These are phyloP conservation scores for Ctenopoma multispine DNA, from an alignment of 2,797 vertebrate species.

Conservation along the genomic window DNA sequence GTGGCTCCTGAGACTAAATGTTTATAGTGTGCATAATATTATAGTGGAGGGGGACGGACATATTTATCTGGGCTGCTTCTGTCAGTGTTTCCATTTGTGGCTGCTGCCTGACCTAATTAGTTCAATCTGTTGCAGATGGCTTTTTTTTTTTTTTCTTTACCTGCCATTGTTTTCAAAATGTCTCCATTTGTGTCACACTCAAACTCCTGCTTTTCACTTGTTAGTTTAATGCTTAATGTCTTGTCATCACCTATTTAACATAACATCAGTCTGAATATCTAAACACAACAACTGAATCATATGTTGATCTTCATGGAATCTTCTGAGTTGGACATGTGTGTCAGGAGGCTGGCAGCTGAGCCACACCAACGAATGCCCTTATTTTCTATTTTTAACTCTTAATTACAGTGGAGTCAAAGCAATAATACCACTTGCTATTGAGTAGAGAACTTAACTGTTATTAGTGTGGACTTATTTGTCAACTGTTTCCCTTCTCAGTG, in stretches of 20 bases:
- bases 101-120: slow-evolving; percentile 51
- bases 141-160: slow-evolving; percentile 35
- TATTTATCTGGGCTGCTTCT: slow-evolving; percentile 47
- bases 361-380: slow-evolving; percentile 70
- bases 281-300: slow-evolving; percentile 51
- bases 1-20: slow-evolving; percentile 59
- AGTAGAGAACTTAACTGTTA: slow-evolving; percentile 34
- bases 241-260: slow-evolving; percentile 46
- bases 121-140: slow-evolving; percentile 47
- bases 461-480: slow-evolving; percentile 40
- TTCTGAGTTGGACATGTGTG: slow-evolving; percentile 55
- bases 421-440: slow-evolving; percentile 56
- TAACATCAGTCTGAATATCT: slow-evolving; percentile 40
- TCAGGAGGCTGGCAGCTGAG: slow-evolving; percentile 65
- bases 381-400: slow-evolving; percentile 75
- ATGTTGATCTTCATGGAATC: slow-evolving; percentile 55
- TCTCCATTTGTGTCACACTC: slow-evolving; percentile 9
- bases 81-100: slow-evolving; percentile 54
- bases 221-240: slow-evolving; percentile 29
- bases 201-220: slow-evolving; percentile 17
- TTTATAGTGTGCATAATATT: slow-evolving; percentile 59
- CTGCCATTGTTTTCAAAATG: slow-evolving; percentile 45
- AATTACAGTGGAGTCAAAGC: slow-evolving; percentile 63
- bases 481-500: slow-evolving; percentile 41
- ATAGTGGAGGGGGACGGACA: slow-evolving; percentile 41